Conservation (phyloP, 23 tunicate genomes). For the Corella eumyota region DNA sequence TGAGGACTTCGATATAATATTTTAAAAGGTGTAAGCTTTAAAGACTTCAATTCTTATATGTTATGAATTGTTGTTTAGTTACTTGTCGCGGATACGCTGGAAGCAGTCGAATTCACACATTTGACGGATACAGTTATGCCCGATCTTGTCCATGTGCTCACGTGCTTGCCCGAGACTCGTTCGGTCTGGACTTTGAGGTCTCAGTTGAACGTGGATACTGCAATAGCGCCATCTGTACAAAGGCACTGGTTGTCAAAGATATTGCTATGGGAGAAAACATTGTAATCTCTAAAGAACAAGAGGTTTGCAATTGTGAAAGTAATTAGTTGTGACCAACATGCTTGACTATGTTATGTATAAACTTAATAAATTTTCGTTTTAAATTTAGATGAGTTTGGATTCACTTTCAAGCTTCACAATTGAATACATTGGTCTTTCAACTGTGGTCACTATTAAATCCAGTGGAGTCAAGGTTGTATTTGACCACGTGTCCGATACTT, state of each 20-base stretch:
- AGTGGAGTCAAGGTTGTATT: slow-evolving; percentile 56
- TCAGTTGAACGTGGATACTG: slow-evolving; percentile 60
- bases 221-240: slow-evolving; percentile 58
- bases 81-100: slow-evolving; percentile 88
- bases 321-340: slow-evolving; percentile 8
- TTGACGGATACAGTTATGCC: slow-evolving; percentile 77
- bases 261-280: slow-evolving; percentile 13
- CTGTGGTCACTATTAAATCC: slow-evolving; percentile 31
- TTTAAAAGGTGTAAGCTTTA: neutral
- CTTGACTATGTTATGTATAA: no score
- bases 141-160: slow-evolving; percentile 92
- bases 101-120: slow-evolving; percentile 71
- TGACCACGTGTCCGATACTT: slow-evolving; percentile 61
- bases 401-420: no score
- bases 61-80: slow-evolving; percentile 40
- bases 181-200: slow-evolving; percentile 79
- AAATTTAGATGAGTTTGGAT: no score
- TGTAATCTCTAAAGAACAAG: no score
- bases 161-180: slow-evolving; percentile 66
- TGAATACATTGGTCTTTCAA: slow-evolving; percentile 9
- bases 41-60: neutral
- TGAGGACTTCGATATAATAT: neutral
- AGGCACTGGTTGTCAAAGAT: slow-evolving; percentile 48
- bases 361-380: no score
- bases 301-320: slow-evolving; percentile 16